Conservation (phyloP, 1,140 invertebrate genomes). For the Eriocheir sinensis region DNA sequence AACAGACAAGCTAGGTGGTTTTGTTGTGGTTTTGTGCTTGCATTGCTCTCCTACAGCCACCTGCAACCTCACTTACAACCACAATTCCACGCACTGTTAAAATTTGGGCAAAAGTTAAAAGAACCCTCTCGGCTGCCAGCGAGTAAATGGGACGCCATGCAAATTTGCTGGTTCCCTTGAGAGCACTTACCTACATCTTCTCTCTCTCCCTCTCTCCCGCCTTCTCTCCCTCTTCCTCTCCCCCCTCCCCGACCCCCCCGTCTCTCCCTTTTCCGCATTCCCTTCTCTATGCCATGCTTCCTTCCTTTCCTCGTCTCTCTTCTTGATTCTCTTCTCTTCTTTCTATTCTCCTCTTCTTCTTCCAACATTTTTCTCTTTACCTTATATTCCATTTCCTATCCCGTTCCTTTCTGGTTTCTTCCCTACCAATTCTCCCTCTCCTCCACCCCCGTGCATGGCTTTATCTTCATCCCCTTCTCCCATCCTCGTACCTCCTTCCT, state of each 20-base stretch:
- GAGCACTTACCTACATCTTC: not conserved
- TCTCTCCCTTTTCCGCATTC: not conserved
- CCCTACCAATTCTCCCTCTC: constrained; percentile 44
- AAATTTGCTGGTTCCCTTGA: not conserved
- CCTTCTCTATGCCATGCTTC: not conserved
- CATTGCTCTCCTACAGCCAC: too few relatives aligned
- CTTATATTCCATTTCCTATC: not conserved
- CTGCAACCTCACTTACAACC: too few relatives aligned
- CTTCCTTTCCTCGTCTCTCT: not conserved
- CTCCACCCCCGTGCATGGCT: not conserved
- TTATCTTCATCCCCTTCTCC: not conserved
- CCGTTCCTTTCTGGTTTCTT: not conserved
- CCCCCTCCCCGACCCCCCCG: not conserved
- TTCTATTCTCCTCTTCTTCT: not conserved
- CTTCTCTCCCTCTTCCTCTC: not conserved
- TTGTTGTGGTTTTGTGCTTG: too few relatives aligned
- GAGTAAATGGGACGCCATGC: too few relatives aligned
- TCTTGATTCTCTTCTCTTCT: not conserved
- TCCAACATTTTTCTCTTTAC: not conserved
- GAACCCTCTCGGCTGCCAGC: too few relatives aligned
- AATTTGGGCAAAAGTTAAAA: too few relatives aligned
- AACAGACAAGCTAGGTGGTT: too few relatives aligned
- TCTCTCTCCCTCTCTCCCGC: not conserved
- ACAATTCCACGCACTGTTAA: too few relatives aligned
- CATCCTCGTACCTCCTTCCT: not conserved